Evolutionary conservation across 2,888 invertebrate species (phyloP).

Genomic region (Anodontia alba): DNA sequence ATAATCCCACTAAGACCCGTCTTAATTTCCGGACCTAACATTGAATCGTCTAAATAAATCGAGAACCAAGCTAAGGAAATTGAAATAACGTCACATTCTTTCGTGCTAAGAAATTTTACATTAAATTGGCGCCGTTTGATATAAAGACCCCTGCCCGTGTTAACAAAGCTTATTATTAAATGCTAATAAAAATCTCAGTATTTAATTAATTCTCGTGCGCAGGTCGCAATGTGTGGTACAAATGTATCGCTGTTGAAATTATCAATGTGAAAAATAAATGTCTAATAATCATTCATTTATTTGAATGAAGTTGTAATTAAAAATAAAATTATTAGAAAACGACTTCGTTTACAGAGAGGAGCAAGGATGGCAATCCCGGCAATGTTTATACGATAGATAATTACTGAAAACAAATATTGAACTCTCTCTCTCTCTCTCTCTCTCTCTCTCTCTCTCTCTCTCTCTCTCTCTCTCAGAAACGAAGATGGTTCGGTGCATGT

Average conservation of each 20-base stretch:
- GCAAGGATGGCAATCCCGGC: too few species aligned
- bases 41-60: slow-evolving; percentile 16
- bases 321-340: background rate
- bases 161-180: slow-evolving; percentile 60
- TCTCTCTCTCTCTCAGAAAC: too few species aligned
- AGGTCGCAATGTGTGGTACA: slow-evolving; percentile 16
- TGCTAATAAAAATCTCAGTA: slow-evolving; percentile 37
- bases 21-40: slow-evolving; percentile 53
- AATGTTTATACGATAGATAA: too few species aligned
- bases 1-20: slow-evolving; percentile 11
- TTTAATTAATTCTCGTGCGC: slow-evolving; percentile 47
- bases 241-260: slow-evolving; percentile 11
- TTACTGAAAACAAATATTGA: too few species aligned
- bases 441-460: too few species aligned
- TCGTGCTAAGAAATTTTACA: slow-evolving; percentile 49
- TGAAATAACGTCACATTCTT: slow-evolving; percentile 26
- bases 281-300: slow-evolving; percentile 15
- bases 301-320: slow-evolving; percentile 1
- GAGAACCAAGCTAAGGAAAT: slow-evolving; percentile 18
- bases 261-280: slow-evolving; percentile 11
- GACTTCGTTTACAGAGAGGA: background rate
- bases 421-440: too few species aligned
- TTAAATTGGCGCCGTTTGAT: slow-evolving; percentile 43
- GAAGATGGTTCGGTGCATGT: too few species aligned
- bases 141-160: slow-evolving; percentile 28